Evolutionary conservation across 2,888 invertebrate species (phyloP).

Genomic region (Harpagoxenus sublaevis): DNA sequence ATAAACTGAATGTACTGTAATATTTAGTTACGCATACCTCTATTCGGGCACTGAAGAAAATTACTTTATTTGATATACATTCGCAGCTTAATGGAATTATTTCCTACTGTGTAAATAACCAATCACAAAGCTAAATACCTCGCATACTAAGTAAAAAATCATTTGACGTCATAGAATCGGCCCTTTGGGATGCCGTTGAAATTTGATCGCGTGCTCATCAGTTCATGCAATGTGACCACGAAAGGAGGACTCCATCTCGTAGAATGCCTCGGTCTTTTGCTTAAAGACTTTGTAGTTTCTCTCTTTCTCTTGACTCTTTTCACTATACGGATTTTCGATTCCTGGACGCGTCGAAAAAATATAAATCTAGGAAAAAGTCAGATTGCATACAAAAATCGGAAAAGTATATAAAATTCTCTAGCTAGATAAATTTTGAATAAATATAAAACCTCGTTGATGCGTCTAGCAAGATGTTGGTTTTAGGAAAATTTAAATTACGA

Average conservation of each 20-base stretch:
- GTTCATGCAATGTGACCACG: conserved; percentile 74
- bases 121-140: conserved; percentile 1
- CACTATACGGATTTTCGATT: conserved; percentile 34
- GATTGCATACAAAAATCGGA: neutral
- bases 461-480: neutral
- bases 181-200: conserved; percentile 77
- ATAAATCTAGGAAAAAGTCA: neutral
- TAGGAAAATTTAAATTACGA: neutral
- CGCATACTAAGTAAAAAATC: conserved; percentile 37
- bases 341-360: neutral
- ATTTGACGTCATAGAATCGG: conserved; percentile 57
- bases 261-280: conserved; percentile 55
- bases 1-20: neutral
- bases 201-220: conserved; percentile 79
- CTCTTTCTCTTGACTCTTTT: neutral
- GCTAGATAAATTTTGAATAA: conserved; percentile 2
- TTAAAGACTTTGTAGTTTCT: conserved; percentile 35
- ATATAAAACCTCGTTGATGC: conserved; percentile 1
- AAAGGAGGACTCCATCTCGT: conserved; percentile 69
- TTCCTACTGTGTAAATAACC: neutral
- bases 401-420: neutral
- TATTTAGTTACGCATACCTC: conserved; percentile 18
- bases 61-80: conserved; percentile 17
- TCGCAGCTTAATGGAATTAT: conserved; percentile 12
- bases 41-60: neutral